Evolutionary conservation across 2,113 vertebrate genomes (phyloP), one percentile per base, ranked within the genome.

Genomic region (Chelonoidis abingdonii): DNA sequence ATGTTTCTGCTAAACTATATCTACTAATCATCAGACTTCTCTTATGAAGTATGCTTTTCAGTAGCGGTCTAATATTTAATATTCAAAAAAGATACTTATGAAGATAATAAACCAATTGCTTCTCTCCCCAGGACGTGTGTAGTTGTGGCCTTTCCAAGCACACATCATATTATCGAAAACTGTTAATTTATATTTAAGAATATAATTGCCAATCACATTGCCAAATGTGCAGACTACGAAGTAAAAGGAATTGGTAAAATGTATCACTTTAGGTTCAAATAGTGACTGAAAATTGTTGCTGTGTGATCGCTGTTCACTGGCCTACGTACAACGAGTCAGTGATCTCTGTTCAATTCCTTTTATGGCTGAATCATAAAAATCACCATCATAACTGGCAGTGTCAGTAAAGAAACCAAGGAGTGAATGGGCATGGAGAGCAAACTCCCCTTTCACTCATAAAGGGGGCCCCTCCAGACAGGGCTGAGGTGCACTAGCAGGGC

Each of bases 301-400:
- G 84, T 75, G 83, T 95, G 94, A 86, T 92, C 90, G 95, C 93
- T 96, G 94, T 91, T 91, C 78, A 13, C 44, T 97, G 97, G 94
- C 92, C 84, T 11, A 87, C 79, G 44, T 96, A 92, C 96, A 96
- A 95, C 85, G 65, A 92, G 31, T 81, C 62, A 87, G 90, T 86
- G 93, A 83, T 78, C 80, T 59, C 95, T 91, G 25, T 85, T 92
- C 47, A 94, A 86, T 88, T 41, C 75, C 25, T 78, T 47, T 59
- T 92, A 87, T 94, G 93, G 79, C 90, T 92, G 83, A 83, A 93
- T 86, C 90, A 78, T 81, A 90, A 96, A 72, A 38, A 88, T 97
- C 93, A 95, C 75, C 91, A 14, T 0, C 0, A 10, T 65, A 0
- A 2, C 89, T 89, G 89, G 94, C 92, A 89, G 91, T 72, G 88